These are phyloP conservation scores for Cephus cinctus DNA, from an alignment of 1,140 invertebrate genomes.

Conservation along the genomic window DNA sequence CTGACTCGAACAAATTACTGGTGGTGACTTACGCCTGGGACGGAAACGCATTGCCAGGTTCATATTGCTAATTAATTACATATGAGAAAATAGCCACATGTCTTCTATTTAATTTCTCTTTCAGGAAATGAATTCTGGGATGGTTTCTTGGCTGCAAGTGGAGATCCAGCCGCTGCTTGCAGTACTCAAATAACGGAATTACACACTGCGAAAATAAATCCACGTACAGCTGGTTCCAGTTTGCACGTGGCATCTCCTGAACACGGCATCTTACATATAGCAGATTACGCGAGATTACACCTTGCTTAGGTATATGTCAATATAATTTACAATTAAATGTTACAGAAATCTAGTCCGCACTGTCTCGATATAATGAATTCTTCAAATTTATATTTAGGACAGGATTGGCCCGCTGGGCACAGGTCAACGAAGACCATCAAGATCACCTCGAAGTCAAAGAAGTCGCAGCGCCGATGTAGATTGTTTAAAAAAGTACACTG, in stretches of 20 bases:
- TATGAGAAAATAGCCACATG: background rate
- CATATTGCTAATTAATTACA: slow-evolving; percentile 24
- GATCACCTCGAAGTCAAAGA: slow-evolving; percentile 41
- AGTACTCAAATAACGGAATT: slow-evolving; percentile 61
- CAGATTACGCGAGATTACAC: slow-evolving; percentile 52
- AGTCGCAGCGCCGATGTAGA: slow-evolving; percentile 45
- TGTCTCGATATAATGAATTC: background rate
- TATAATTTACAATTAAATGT: background rate
- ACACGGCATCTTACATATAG: slow-evolving; percentile 56
- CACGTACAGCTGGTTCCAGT: slow-evolving; percentile 48
- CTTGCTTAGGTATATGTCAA: slow-evolving; percentile 39
- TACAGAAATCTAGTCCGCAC: background rate
- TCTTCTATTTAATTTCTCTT: background rate
- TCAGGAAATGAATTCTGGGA: slow-evolving; percentile 49
- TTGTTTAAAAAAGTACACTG: slow-evolving; percentile 41
- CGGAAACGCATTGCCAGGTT: slow-evolving; percentile 66
- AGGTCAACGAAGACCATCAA: slow-evolving; percentile 37
- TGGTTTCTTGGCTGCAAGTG: slow-evolving; percentile 48
- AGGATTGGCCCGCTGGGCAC: slow-evolving; percentile 37
- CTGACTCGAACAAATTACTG: slow-evolving; percentile 57
- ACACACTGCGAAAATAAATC: slow-evolving; percentile 61
- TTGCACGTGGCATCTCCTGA: slow-evolving; percentile 55
- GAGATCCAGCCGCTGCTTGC: slow-evolving; percentile 65
- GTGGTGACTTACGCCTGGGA: slow-evolving; percentile 70
- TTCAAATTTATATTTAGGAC: slow-evolving; percentile 22